Base-by-base conservation (phyloP, 2,113 vertebrate species). In the Catharus fuscescens region DNA sequence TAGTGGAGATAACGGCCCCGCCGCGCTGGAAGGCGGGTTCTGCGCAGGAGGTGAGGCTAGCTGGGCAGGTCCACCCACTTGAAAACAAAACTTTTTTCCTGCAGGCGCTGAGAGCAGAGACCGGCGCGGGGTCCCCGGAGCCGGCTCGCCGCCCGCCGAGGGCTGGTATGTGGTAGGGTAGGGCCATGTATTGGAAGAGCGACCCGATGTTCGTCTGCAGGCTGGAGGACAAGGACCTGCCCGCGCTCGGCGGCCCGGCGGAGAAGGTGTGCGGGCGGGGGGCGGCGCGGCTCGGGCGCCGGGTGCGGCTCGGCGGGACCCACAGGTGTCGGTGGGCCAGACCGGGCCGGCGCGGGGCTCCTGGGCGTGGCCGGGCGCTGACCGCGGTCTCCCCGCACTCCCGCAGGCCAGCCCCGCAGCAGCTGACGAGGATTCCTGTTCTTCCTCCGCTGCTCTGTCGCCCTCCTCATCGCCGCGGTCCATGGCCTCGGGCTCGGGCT, bases 131-230 rank as follows among this genome's bases (percentile, higher is more conserved):
- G 83, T 81, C 69, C 91, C 71, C 76, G 77, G 85, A 85, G 82
- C 47, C 40, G 90, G 69, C 76, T 54, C 64, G 61, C 72, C 47
- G 52, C 81, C 87, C 95, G 91, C 42, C 45, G 14, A 82, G 92
- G 94, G 95, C 70, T 96, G 98, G 97, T 59, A 97, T 98, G 98
- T 88, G 92, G 95, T 80, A 92, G 84, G 31, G 84, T 62, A 60
- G 97, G 88, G 98, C 97, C 98, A 99, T 99, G 99, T 99, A 99
- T 97, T 99, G 99, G 99, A 99, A 99, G 98, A 98, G 98, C 53
- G 98, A 98, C 79, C 97, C 97, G 77, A 98, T 98, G 98, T 98
- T 98, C 38, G 98, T 98, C 86, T 98, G 98, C 84, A 97, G 97
- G 48, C 97, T 97, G 60, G 97, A 98, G 86, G 98, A 97, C 77